These are phyloP conservation scores for Trichogramma evanescens DNA, from an alignment of 2,888 invertebrate genomes.

Conservation along the genomic window DNA sequence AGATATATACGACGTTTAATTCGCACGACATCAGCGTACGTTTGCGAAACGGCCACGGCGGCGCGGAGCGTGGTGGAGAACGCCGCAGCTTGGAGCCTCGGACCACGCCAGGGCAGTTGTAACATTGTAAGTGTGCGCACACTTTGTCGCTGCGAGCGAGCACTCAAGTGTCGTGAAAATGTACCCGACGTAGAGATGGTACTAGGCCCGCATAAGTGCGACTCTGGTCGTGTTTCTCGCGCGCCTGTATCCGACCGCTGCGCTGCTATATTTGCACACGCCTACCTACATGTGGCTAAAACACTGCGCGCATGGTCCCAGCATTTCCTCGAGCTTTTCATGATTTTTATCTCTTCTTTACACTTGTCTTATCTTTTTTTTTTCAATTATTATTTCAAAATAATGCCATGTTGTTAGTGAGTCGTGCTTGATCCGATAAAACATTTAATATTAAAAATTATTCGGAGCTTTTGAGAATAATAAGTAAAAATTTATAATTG, in stretches of 20 bases:
- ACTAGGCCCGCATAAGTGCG: conserved; percentile 34
- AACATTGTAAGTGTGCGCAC: too few species aligned
- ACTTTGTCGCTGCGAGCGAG: not conserved
- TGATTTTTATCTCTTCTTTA: too few species aligned
- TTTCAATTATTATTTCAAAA: too few species aligned
- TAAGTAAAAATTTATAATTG: too few species aligned
- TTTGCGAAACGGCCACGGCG: not conserved
- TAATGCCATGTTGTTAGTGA: too few species aligned
- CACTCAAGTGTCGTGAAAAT: conserved; percentile 32
- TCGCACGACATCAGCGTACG: not conserved
- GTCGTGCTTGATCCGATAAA: too few species aligned
- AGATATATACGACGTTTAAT: not conserved
- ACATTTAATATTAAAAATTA: too few species aligned
- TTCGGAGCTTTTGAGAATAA: too few species aligned
- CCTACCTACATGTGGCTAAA: not conserved
- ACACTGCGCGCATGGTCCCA: not conserved
- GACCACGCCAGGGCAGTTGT: too few species aligned
- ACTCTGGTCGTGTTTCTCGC: not conserved
- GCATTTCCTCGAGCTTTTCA: too few species aligned
- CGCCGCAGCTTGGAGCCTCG: too few species aligned
- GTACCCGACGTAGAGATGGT: conserved; percentile 39
- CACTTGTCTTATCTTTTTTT: too few species aligned
- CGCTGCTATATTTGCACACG: not conserved
- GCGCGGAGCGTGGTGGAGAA: not conserved
- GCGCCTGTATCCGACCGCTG: not conserved